Conservation (phyloP, 2,888 invertebrate species). For the Bugula neritina region DNA sequence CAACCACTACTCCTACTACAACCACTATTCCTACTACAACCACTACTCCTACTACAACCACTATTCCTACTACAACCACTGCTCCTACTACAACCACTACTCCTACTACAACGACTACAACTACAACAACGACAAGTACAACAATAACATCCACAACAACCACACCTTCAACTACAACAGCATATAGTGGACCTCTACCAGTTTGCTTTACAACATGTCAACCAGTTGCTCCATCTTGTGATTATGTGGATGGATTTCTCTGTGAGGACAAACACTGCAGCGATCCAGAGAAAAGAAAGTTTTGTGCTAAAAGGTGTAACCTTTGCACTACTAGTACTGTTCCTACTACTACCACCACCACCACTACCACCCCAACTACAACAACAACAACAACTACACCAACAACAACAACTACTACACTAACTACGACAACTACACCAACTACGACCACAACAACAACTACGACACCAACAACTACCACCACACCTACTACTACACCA, state of each 20-base stretch:
- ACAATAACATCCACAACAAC: too few relatives aligned
- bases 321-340: constrained; percentile 3
- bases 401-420: constrained; percentile 7
- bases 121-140: too few relatives aligned
- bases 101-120: too few relatives aligned
- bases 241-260: background rate
- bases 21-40: too few relatives aligned
- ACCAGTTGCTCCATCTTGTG: background rate
- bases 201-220: constrained; percentile 10
- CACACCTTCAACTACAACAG: too few relatives aligned
- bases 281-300: background rate
- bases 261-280: constrained; percentile 21
- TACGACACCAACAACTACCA: background rate
- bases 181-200: too few relatives aligned
- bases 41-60: too few relatives aligned
- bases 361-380: background rate
- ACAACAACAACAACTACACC: constrained; percentile 4
- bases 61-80: too few relatives aligned
- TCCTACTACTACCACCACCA: constrained; percentile 8
- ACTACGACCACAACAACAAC: background rate
- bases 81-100: too few relatives aligned
- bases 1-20: too few relatives aligned
- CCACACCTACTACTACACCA: background rate
- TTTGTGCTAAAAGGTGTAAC: background rate
- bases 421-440: background rate